Evolutionary conservation across 2,888 invertebrate species (phyloP).

Genomic region (Ecdyonurus torrentis): DNA sequence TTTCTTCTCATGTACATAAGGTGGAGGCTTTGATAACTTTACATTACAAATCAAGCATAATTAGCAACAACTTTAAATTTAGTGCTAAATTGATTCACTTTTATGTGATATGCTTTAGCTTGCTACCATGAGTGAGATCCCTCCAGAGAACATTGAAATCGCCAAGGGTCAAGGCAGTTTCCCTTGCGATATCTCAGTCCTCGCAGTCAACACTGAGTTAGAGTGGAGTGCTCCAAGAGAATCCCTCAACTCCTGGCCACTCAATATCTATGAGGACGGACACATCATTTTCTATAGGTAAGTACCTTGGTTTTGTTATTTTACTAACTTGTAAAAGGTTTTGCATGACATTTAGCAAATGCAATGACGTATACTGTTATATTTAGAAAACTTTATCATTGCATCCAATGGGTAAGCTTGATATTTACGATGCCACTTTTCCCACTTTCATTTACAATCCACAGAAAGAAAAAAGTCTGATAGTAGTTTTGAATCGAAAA

Average conservation of each 20-base stretch:
- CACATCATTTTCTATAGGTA: slow-evolving; percentile 51
- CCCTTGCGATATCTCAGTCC: slow-evolving; percentile 43
- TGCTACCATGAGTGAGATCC: slow-evolving; percentile 37
- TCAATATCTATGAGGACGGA: slow-evolving; percentile 41
- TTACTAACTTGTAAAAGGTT: not conserved
- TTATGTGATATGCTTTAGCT: no score
- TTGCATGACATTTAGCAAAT: not conserved
- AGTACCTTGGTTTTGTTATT: slow-evolving; percentile 6
- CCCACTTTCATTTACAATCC: no score
- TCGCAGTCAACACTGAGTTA: slow-evolving; percentile 39
- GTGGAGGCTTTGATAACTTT: no score
- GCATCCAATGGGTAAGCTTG: no score
- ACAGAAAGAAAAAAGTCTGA: no score
- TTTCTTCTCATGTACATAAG: no score
- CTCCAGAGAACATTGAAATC: slow-evolving; percentile 42
- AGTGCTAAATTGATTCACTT: no score
- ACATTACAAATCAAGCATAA: no score
- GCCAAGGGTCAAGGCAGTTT: slow-evolving; percentile 39
- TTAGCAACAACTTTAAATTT: no score
- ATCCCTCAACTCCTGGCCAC: slow-evolving; percentile 35
- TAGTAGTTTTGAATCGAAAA: no score
- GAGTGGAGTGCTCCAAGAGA: slow-evolving; percentile 39
- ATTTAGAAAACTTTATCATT: not conserved
- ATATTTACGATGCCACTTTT: no score
- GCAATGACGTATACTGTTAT: not conserved